These are phyloP conservation scores for Montipora capitata DNA, from an alignment of 92 coral and sea anemone genomes.

Conservation along the genomic window DNA sequence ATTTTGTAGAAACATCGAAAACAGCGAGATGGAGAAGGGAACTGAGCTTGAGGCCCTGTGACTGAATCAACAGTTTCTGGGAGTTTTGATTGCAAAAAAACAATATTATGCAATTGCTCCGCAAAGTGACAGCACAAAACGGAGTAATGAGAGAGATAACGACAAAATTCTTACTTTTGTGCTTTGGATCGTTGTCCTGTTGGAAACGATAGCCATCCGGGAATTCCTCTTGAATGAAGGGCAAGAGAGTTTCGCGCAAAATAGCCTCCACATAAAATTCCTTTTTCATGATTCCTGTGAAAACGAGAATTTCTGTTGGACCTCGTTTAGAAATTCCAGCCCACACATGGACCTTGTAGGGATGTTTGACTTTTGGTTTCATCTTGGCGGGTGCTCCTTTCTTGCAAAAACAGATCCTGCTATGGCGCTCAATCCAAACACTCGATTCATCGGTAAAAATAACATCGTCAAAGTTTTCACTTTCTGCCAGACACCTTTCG, in stretches of 20 bases:
- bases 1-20: no score
- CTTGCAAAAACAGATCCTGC: slow-evolving; percentile 50
- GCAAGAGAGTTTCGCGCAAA: slow-evolving; percentile 23
- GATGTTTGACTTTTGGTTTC: slow-evolving; percentile 53
- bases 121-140: no score
- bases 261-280: no score
- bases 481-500: not conserved
- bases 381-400: slow-evolving; percentile 43
- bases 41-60: no score
- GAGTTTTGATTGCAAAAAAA: no score
- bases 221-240: slow-evolving; percentile 13
- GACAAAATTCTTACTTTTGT: not conserved
- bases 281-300: slow-evolving; percentile 14
- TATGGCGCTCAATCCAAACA: slow-evolving; percentile 48
- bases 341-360: slow-evolving; percentile 54
- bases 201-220: slow-evolving; percentile 48
- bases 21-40: no score
- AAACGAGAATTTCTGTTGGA: slow-evolving; percentile 42
- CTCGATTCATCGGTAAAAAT: slow-evolving; percentile 60
- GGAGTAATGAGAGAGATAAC: no score
- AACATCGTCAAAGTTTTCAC: slow-evolving; percentile 17
- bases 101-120: no score
- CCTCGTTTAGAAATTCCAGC: slow-evolving; percentile 57
- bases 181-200: slow-evolving; percentile 13
- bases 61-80: no score